phyloP scores from a whole-genome alignment of 2,113 vertebrate genomes.

The Brachyhypopomus occidentalis region DNA sequence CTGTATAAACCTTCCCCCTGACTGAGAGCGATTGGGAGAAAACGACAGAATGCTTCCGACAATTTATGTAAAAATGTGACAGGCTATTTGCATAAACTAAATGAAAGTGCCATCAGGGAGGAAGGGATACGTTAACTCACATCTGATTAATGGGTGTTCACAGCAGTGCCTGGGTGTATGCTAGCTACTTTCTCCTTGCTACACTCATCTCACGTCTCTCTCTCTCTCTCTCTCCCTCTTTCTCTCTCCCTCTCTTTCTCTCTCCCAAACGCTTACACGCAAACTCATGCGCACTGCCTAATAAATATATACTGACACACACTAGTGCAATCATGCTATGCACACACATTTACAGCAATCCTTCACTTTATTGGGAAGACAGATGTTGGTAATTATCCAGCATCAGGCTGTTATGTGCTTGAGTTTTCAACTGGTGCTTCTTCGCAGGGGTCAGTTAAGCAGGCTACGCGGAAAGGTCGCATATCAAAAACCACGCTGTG shows the following conservation, averaged over 20 bases:
- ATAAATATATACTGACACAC: too few species aligned
- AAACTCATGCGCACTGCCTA: too few species aligned
- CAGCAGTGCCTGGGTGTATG: constrained; percentile 32
- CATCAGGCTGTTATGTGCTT: too few species aligned
- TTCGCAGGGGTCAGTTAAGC: too few species aligned
- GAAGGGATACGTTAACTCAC: constrained; percentile 54
- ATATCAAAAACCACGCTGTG: too few species aligned
- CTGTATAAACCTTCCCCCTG: not conserved
- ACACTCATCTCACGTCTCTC: too few species aligned
- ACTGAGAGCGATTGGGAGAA: constrained; percentile 31
- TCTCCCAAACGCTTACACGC: not conserved
- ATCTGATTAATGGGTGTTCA: constrained; percentile 66
- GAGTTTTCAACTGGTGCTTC: too few species aligned
- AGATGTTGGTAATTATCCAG: too few species aligned
- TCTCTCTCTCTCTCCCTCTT: not conserved
- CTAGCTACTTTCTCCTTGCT: not conserved
- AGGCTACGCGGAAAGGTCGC: too few species aligned
- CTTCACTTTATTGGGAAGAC: too few species aligned
- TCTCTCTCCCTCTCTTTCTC: not conserved
- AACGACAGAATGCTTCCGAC: constrained; percentile 13
- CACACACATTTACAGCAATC: too few species aligned
- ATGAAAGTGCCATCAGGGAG: constrained; percentile 66
- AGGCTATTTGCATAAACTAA: constrained; percentile 67
- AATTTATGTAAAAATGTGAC: constrained; percentile 55
- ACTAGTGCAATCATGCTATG: too few species aligned